Base-by-base conservation (phyloP, 2,888 invertebrate species). In the Scaeva pyrastri region DNA sequence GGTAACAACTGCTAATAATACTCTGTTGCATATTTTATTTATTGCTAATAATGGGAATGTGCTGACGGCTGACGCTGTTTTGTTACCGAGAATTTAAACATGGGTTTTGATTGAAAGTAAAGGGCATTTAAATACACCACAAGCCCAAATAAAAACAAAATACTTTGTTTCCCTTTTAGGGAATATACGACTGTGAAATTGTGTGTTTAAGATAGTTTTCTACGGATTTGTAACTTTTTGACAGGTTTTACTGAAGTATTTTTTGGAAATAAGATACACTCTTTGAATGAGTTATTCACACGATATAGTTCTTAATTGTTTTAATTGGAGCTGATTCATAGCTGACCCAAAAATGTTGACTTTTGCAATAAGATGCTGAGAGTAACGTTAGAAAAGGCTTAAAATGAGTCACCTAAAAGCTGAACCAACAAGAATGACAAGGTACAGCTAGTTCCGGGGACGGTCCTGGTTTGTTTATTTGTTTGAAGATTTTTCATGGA, bases 21-120 rank as follows among this genome's bases (percentile, higher is more conserved):
- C 45, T 36, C 56, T 52, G 74, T 70, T 81, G 81, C 70, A 86
- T 81, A 75, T 72, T 75, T 75, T 43, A 73, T 81, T 85, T 60
- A 66, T 68, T 66, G 31, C 48, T 66, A 39, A 52, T 68, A 68
- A 39, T 68, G 36, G 52, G 52, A 68, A 68, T 52, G 68, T 52
- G 39, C 12, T 68, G 50, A 36, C 68, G 12, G 39, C 39, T 45
- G 31, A 19, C 19, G 11, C n/a, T 43, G 41, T 58, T 66, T n/a
- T 66, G 48, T 31, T 31, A 26, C 23, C 16, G 11, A 31, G 26
- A 45, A 64, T 31, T 31, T 48, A 66, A 23, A 64, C 31, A 31
- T 16, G 36, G 64, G 19, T 48, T 64, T 66, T 48, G 66, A 48
- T 64, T 31, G 66, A 48, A 66, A 48, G 45, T 48, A 48, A 66